Evolutionary conservation across 2,113 vertebrate genomes (phyloP).

Genomic region (Climacteris rufus): DNA sequence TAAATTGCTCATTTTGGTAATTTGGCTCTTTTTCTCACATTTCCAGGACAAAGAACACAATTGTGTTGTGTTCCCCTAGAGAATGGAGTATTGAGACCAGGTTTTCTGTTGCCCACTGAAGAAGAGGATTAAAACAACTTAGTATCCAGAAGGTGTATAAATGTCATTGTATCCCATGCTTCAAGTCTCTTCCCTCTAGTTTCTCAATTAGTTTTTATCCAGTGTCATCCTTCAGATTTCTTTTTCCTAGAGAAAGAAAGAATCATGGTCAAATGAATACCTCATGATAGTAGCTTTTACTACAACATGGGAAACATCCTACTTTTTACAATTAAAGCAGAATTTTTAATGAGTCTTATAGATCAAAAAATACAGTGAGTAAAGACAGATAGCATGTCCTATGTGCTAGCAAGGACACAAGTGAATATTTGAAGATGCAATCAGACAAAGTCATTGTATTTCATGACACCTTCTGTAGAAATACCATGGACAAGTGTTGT

Average conservation of each 20-base stretch:
- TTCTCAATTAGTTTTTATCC: neutral
- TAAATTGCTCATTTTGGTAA: neutral
- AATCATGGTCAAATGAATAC: neutral
- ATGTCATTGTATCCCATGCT: neutral
- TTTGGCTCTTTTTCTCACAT: neutral
- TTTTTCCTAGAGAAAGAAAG: neutral
- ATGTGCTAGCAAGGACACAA: neutral
- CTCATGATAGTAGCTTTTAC: neutral
- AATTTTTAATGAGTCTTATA: neutral
- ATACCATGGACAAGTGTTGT: neutral
- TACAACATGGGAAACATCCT: neutral
- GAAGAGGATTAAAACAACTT: neutral
- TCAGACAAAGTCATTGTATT: neutral
- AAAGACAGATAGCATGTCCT: neutral
- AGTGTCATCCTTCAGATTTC: neutral
- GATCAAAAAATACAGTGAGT: neutral
- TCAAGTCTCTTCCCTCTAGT: neutral
- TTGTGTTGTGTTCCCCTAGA: neutral
- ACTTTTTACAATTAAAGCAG: neutral
- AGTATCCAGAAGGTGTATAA: neutral
- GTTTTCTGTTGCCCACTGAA: neutral
- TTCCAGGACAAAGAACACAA: neutral
- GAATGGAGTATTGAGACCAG: neutral
- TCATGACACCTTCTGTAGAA: neutral
- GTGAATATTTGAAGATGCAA: neutral